Evolutionary conservation across 2,888 invertebrate genomes (phyloP).

Genomic region (Halictus quadricinctus): DNA sequence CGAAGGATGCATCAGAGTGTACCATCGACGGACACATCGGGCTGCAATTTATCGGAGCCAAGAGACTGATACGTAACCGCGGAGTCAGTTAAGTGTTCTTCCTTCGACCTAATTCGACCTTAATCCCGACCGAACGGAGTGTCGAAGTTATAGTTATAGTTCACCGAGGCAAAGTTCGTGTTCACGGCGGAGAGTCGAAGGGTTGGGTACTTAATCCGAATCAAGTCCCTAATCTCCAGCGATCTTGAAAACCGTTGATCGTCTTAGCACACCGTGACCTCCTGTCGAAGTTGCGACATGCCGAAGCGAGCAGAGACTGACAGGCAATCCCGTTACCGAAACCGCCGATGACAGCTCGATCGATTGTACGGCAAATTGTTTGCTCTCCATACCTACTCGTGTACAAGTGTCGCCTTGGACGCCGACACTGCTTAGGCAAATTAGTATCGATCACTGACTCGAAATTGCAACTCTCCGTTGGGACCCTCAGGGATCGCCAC

Average conservation of each 20-base stretch:
- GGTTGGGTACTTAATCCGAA: slow-evolving; percentile 15
- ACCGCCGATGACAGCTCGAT: slow-evolving; percentile 54
- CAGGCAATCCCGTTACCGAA: slow-evolving; percentile 49
- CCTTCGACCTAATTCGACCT: slow-evolving; percentile 32
- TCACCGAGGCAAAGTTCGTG: not conserved
- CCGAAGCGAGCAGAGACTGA: slow-evolving; percentile 29
- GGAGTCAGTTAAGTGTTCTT: slow-evolving; percentile 9
- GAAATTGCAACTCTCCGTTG: slow-evolving; percentile 22
- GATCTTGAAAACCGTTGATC: slow-evolving; percentile 28
- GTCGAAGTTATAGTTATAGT: slow-evolving; percentile 12
- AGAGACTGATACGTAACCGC: not conserved
- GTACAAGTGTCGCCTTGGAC: slow-evolving; percentile 27
- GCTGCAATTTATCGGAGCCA: not conserved
- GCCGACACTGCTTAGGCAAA: slow-evolving; percentile 34
- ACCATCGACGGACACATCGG: not conserved
- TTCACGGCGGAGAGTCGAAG: not conserved
- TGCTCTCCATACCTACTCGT: slow-evolving; percentile 23
- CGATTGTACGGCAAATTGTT: slow-evolving; percentile 56
- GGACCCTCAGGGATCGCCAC: not conserved
- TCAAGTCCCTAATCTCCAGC: slow-evolving; percentile 24
- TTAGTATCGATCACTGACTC: slow-evolving; percentile 33
- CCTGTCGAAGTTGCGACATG: slow-evolving; percentile 19
- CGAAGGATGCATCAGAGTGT: not conserved
- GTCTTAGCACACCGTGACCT: slow-evolving; percentile 21
- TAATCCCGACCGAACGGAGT: slow-evolving; percentile 27